Evolutionary conservation across 2,113 vertebrate genomes (phyloP).

Genomic region (Paralichthys olivaceus): DNA sequence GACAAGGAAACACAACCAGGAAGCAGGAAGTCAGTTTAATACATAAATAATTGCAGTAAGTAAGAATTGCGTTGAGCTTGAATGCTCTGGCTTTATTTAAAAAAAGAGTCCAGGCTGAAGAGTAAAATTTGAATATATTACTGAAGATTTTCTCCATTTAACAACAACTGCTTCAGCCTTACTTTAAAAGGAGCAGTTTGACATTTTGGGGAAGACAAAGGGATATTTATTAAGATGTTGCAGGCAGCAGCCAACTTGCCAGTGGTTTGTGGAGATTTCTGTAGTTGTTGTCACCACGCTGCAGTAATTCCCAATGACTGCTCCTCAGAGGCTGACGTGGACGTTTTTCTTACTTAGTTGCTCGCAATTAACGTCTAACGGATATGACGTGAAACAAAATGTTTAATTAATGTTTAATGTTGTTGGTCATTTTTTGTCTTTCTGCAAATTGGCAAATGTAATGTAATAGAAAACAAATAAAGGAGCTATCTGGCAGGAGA

Average conservation of each 20-base stretch:
- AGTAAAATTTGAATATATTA: not conserved
- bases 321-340: too few relatives aligned
- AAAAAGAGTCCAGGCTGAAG: not conserved
- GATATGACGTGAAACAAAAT: too few relatives aligned
- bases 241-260: not conserved
- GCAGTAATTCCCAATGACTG: too few relatives aligned
- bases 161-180: not conserved
- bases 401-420: too few relatives aligned
- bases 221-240: not conserved
- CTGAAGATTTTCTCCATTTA: not conserved
- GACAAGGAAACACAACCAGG: slow-evolving; percentile 5
- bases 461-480: too few relatives aligned
- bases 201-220: not conserved
- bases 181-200: not conserved
- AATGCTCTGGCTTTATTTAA: not conserved
- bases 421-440: too few relatives aligned
- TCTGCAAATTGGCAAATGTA: too few relatives aligned
- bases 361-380: too few relatives aligned
- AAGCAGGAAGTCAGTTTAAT: slow-evolving; percentile 19
- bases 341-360: too few relatives aligned
- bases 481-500: too few relatives aligned
- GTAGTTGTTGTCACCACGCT: not conserved
- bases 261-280: not conserved
- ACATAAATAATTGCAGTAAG: not conserved
- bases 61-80: not conserved